Evolutionary conservation across 2,888 invertebrate species (phyloP).

Genomic region (Trilocha varians): DNA sequence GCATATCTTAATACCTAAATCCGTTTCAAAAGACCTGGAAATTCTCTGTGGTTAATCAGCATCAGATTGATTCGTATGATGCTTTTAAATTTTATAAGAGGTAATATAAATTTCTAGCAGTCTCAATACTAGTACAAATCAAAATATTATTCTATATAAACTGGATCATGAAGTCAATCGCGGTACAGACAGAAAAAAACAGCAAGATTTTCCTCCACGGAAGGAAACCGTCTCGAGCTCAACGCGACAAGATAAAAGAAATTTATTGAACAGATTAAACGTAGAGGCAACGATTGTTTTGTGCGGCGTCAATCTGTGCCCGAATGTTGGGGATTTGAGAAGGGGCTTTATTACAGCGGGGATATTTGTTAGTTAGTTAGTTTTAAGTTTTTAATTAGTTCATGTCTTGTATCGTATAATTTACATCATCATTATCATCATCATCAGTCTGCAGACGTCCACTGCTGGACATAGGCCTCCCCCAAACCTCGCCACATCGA

Average conservation of each 20-base stretch:
- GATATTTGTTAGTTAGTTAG: neutral
- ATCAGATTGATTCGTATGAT: too few relatives aligned
- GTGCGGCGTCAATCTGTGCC: slow-evolving; percentile 51
- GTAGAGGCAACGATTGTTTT: slow-evolving; percentile 42
- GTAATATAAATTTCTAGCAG: too few relatives aligned
- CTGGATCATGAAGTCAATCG: slow-evolving; percentile 12
- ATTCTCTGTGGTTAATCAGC: too few relatives aligned
- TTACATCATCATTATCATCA: too few relatives aligned
- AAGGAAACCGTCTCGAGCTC: slow-evolving; percentile 4
- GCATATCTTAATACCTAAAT: neutral
- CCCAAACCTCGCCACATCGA: too few relatives aligned
- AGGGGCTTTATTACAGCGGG: neutral
- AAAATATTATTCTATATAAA: neutral
- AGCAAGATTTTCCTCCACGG: slow-evolving; percentile 2
- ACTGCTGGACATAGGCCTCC: too few relatives aligned
- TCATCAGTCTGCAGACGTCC: too few relatives aligned
- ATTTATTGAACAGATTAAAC: slow-evolving; percentile 66
- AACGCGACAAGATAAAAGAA: slow-evolving; percentile 23
- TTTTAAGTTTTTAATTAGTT: too few relatives aligned
- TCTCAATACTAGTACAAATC: too few relatives aligned
- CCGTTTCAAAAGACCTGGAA: neutral
- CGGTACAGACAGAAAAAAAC: slow-evolving; percentile 14
- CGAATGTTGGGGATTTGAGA: neutral
- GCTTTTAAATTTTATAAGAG: too few relatives aligned
- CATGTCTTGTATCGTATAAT: too few relatives aligned